A percentile compares a stretch with the other conserved stretches of the same genome.
Conservation (phyloP, 2,888 invertebrate genomes). For the Temnothorax unifasciatus region DNA sequence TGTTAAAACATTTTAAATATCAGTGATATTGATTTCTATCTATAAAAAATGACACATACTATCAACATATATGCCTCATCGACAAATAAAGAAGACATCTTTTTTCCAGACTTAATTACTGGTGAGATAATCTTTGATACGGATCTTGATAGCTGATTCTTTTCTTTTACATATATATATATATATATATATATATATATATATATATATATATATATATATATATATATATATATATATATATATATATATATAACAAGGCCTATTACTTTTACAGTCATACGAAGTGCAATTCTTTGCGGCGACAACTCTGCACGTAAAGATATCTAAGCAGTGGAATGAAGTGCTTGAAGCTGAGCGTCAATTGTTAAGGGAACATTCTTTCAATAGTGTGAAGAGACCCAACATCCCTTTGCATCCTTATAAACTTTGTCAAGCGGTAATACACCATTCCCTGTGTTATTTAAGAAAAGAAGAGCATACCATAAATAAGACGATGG, state of each 20-base stretch:
- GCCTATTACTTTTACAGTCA: slow-evolving; percentile 77
- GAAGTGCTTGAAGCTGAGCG: slow-evolving; percentile 94
- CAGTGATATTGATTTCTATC: too few species aligned
- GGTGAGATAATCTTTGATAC: too few species aligned
- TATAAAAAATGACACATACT: too few species aligned
- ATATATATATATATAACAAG: too few species aligned
- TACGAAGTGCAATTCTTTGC: slow-evolving; percentile 98
- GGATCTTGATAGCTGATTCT: neutral
- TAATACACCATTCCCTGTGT: slow-evolving; percentile 86
- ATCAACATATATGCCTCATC: too few species aligned
- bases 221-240: too few species aligned
- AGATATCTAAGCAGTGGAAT: slow-evolving; percentile 95
- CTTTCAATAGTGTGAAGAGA: slow-evolving; percentile 92
- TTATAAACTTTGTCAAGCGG: slow-evolving; percentile 87
- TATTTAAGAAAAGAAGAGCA: neutral
- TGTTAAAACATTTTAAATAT: too few species aligned
- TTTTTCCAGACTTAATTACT: too few species aligned
- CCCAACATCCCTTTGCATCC: slow-evolving; percentile 94
- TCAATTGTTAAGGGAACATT: slow-evolving; percentile 91
- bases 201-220: too few species aligned
- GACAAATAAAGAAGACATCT: too few species aligned
- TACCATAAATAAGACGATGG: too few species aligned
- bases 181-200: too few species aligned
- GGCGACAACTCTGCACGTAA: slow-evolving; percentile 95
- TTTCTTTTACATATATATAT: neutral